A percentile compares a stretch with the other conserved stretches of the same genome.
phyloP scores from a whole-genome alignment of 35 echinoderm and acorn worm species.

The Nesometra sesokonis region DNA sequence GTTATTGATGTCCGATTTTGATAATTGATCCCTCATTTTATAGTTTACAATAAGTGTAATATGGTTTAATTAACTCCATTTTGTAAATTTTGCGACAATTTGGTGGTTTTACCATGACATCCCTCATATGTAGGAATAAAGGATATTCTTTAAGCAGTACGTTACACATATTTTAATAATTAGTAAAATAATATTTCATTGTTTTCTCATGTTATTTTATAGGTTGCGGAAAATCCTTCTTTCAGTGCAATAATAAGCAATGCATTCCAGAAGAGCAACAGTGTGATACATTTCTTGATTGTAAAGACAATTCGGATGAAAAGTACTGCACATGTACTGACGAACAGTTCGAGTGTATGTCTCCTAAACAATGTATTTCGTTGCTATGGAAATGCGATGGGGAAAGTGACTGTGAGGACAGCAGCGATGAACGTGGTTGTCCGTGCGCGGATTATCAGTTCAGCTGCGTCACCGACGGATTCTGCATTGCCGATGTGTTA shows the following conservation, averaged over 20 bases:
- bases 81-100: no score
- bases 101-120: no score
- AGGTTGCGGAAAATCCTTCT: neutral
- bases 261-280: neutral
- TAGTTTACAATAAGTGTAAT: no score
- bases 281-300: neutral
- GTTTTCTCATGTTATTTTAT: neutral
- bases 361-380: neutral
- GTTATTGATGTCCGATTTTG: no score
- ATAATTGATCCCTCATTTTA: no score
- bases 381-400: neutral
- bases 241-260: neutral
- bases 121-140: no score
- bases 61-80: no score
- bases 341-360: neutral
- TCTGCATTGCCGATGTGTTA: neutral
- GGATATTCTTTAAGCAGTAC: no score
- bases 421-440: neutral
- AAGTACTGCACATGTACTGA: neutral
- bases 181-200: no score
- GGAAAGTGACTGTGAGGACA: neutral
- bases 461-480: neutral
- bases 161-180: no score
- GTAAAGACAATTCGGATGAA: neutral
- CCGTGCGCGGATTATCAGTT: neutral